phyloP scores from a whole-genome alignment of 2,888 invertebrate genomes.

The Polietes domitor region DNA sequence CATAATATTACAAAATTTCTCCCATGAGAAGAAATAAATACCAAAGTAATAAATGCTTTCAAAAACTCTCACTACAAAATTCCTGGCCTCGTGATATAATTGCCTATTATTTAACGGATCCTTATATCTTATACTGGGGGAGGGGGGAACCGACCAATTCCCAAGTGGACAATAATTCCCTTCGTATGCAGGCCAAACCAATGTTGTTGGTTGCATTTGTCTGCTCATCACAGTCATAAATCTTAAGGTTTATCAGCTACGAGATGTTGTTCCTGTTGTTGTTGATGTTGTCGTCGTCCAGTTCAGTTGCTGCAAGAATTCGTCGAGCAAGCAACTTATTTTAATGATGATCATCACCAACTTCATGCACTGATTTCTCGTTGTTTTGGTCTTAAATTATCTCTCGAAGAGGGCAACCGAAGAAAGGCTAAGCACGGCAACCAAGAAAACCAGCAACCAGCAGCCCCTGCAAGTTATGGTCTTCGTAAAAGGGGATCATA shows the following conservation, averaged over 20 bases:
- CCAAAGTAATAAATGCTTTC: too few species aligned
- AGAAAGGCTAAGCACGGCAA: background rate
- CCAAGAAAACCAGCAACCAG: too few species aligned
- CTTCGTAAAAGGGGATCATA: conserved; percentile 51
- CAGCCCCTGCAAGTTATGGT: conserved; percentile 14
- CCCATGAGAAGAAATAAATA: too few species aligned
- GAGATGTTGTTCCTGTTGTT: background rate
- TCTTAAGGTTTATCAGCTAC: conserved; percentile 62
- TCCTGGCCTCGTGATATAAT: too few species aligned
- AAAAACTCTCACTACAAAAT: too few species aligned
- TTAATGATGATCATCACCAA: conserved; percentile 49
- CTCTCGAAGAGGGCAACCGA: conserved; percentile 14
- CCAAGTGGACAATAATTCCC: background rate
- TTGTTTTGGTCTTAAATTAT: conserved; percentile 53
- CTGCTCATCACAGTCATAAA: conserved; percentile 67
- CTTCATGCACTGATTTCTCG: conserved; percentile 57
- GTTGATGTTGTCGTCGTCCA: background rate
- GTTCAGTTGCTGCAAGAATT: conserved; percentile 38
- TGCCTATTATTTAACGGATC: too few species aligned
- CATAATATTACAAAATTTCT: too few species aligned
- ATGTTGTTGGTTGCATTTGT: conserved; percentile 62
- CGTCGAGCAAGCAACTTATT: conserved; percentile 47
- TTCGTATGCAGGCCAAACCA: background rate
- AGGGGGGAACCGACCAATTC: conserved; percentile 20
- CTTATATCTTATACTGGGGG: too few species aligned